These are phyloP conservation scores for Siphamia tubifer DNA, from an alignment of 2,113 vertebrate genomes.

Conservation along the genomic window DNA sequence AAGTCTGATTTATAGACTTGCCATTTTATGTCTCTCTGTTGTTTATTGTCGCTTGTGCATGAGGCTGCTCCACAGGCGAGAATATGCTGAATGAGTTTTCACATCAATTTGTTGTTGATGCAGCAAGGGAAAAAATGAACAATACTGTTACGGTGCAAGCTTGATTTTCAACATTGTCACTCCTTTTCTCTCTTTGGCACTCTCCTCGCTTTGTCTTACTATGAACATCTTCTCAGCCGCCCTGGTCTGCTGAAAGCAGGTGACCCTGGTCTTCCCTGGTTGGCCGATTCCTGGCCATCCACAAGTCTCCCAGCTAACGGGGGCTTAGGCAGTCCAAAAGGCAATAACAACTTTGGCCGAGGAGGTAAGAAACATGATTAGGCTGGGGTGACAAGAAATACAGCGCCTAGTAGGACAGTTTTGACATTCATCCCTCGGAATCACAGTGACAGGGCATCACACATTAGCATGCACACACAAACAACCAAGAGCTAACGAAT, in stretches of 20 bases:
- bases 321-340: conserved; percentile 86
- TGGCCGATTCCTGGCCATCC: conserved; percentile 95
- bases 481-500: conserved; percentile 46
- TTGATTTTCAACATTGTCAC: conserved; percentile 43
- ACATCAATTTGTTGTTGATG: conserved; percentile 71
- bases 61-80: conserved; percentile 59
- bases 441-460: conserved; percentile 59
- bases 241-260: conserved; percentile 91
- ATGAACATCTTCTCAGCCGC: conserved; percentile 76
- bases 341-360: conserved; percentile 88
- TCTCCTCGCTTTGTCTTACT: conserved; percentile 19
- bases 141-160: conserved; percentile 1
- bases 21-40: conserved; percentile 75
- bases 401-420: conserved; percentile 61
- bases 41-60: conserved; percentile 70
- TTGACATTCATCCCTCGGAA: conserved; percentile 63
- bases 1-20: conserved; percentile 79
- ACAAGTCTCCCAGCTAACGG: conserved; percentile 91
- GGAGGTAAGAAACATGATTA: conserved; percentile 82
- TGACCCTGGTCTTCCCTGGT: conserved; percentile 91
- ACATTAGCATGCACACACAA: conserved; percentile 23
- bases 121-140: conserved; percentile 57
- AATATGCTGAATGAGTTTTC: conserved; percentile 74
- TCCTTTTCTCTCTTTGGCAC: neutral
- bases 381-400: conserved; percentile 5